These are phyloP conservation scores for Linnaemya vulpina DNA, from an alignment of 2,888 invertebrate genomes.

Conservation along the genomic window DNA sequence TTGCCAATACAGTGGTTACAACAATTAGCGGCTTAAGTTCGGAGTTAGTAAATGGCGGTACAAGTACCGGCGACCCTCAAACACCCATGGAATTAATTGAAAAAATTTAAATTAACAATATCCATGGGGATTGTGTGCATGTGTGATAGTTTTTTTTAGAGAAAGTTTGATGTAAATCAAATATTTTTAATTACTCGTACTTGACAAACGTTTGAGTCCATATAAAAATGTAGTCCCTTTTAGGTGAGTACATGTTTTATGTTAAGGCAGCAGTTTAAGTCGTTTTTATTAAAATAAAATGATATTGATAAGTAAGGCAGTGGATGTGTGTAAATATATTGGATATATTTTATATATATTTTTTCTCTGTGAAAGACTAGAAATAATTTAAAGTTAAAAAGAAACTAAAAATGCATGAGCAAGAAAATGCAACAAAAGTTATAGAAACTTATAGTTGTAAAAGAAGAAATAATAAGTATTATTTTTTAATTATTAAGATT, in stretches of 20 bases:
- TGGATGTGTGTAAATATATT: constrained; percentile 46
- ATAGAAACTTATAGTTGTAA: constrained; percentile 42
- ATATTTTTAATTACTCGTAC: constrained; percentile 33
- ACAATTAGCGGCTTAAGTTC: constrained; percentile 73
- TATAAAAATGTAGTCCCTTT: background rate
- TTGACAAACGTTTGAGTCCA: constrained; percentile 18
- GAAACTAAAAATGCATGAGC: constrained; percentile 4
- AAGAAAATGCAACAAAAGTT: background rate
- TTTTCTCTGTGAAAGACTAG: constrained; percentile 43
- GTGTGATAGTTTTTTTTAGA: constrained; percentile 54
- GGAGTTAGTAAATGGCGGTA: constrained; percentile 62
- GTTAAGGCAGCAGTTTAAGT: constrained; percentile 26
- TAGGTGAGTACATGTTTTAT: constrained; percentile 17
- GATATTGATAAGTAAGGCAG: background rate
- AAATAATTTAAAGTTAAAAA: constrained; percentile 29
- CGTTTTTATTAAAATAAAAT: constrained; percentile 22
- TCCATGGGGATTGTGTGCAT: constrained; percentile 9
- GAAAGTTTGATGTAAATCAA: constrained; percentile 8
- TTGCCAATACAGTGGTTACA: constrained; percentile 77
- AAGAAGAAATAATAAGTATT: constrained; percentile 12
- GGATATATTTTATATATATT: constrained; percentile 46
- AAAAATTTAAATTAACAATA: constrained; percentile 59
- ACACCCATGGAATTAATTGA: constrained; percentile 77
- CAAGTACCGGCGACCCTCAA: constrained; percentile 79
- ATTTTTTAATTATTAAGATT: constrained; percentile 48